Base-by-base conservation (phyloP, 2,797 vertebrate genomes). In the Crocodylus rhombifer region DNA sequence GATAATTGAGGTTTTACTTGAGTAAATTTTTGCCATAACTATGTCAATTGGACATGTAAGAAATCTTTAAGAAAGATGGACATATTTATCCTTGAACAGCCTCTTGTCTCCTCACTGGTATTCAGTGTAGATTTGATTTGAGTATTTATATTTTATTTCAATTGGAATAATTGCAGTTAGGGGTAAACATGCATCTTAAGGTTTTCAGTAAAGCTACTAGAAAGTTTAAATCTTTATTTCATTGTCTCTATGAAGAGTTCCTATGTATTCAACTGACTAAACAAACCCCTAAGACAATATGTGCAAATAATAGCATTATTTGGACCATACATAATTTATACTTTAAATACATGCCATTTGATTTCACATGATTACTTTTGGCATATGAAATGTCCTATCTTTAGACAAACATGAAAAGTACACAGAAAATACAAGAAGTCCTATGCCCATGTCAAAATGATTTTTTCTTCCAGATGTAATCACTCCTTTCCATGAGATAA, bases 401-500 rank as follows among this genome's bases (percentile, higher is more conserved):
- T 81, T 61, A 23, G 79, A 76, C 36, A 62, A 76, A 56, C 64
- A 36, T 33, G n/a, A 9, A 56, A 82, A 77, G 60, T 55, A 42
- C 23, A 23, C 26, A 55, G 33, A 10, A 69, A 81, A 63, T 25
- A 13, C 28, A 55, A 79, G 23, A 71, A n/a, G 36, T n/a, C 74
- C 62, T 67, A 76, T 90, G 56, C 33, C 64, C 30, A 86, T 71
- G 23, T 30, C 7, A 81, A 1, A 8, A 18, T 86, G 58, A 58
- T 75, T 83, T 91, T 80, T 75, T 80, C 33, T 20, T 77, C 76
- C 64, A 74, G 8, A 86, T 78, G 69, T 84, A 88, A 88, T 80
- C 80, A 79, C 10, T 57, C 23, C 42, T 36, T 92, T 92, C 82
- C n/a, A 26, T 4, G 1, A 86, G 51, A 81, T 74, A 83, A 89